phyloP scores from a whole-genome alignment of 2,113 vertebrate genomes.

The Crotalus helleri region DNA sequence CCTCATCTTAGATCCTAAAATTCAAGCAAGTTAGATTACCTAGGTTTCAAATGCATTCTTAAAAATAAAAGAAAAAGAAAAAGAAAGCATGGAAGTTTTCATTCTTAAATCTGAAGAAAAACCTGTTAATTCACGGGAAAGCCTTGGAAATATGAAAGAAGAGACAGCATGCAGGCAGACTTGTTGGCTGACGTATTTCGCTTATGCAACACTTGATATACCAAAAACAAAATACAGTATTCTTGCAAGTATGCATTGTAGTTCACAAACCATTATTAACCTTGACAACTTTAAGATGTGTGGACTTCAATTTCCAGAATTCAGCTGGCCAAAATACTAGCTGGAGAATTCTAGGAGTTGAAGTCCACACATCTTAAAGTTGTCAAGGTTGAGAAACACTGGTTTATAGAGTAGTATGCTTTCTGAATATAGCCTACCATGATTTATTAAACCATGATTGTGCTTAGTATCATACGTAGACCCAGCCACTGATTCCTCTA shows the following conservation, averaged over 20 bases:
- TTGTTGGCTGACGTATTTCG: background rate
- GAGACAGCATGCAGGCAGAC: background rate
- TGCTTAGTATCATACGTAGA: background rate
- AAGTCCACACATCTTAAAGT: no score
- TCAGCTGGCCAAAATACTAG: no score
- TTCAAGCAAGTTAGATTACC: fast-evolving
- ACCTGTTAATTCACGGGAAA: background rate
- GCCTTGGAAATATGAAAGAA: background rate
- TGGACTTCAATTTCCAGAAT: no score
- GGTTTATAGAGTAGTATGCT: background rate
- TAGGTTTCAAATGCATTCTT: background rate
- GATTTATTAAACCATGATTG: background rate
- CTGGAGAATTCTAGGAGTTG: no score
- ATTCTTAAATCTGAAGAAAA: background rate
- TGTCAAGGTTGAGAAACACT: no score
- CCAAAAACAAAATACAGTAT: background rate
- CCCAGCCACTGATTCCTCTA: background rate
- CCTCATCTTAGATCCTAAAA: background rate
- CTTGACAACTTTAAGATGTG: no score
- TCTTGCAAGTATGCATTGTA: background rate
- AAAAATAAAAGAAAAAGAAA: background rate
- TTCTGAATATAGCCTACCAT: background rate
- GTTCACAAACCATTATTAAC: background rate
- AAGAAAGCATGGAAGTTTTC: background rate
- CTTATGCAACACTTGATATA: background rate